These are phyloP conservation scores for Eugnorisma glareosa DNA, from an alignment of 2,888 invertebrate species.

Conservation along the genomic window DNA sequence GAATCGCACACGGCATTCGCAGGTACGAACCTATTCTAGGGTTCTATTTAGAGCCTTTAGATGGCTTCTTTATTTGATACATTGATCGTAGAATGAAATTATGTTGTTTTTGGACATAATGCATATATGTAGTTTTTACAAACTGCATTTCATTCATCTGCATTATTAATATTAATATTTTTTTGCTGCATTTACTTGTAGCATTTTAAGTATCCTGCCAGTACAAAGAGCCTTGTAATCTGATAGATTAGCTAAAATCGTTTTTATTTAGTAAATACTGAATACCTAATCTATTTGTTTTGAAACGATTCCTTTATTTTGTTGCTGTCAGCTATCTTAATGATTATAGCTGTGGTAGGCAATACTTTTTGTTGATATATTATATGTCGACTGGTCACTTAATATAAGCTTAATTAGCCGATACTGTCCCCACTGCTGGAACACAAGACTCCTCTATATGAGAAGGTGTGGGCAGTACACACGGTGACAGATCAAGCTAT, in stretches of 20 bases:
- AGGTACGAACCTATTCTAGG: too few species aligned
- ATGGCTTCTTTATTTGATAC: too few species aligned
- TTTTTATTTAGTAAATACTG: background rate
- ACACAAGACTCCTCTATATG: background rate
- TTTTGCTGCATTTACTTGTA: too few species aligned
- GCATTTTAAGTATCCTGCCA: background rate
- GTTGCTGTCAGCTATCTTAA: conserved; percentile 28
- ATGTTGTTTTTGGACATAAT: too few species aligned
- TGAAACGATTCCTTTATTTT: conserved; percentile 8
- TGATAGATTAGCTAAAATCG: conserved; percentile 19
- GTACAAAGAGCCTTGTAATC: conserved; percentile 8
- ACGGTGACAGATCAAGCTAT: too few species aligned
- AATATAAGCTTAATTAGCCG: background rate
- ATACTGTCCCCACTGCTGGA: background rate
- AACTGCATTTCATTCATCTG: too few species aligned
- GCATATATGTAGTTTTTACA: too few species aligned
- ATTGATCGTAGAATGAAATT: too few species aligned
- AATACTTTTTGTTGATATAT: conserved; percentile 1
- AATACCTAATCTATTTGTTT: conserved; percentile 30
- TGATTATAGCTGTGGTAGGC: conserved; percentile 26
- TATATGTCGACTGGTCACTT: background rate
- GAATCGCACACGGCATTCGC: too few species aligned
- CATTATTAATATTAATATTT: too few species aligned
- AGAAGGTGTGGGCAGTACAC: background rate
- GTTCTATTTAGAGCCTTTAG: too few species aligned